Percentiles rank a stretch among this genome's conserved stretches.
phyloP scores from a whole-genome alignment of 2,888 invertebrate genomes.

The Dolichomitus sp. region DNA sequence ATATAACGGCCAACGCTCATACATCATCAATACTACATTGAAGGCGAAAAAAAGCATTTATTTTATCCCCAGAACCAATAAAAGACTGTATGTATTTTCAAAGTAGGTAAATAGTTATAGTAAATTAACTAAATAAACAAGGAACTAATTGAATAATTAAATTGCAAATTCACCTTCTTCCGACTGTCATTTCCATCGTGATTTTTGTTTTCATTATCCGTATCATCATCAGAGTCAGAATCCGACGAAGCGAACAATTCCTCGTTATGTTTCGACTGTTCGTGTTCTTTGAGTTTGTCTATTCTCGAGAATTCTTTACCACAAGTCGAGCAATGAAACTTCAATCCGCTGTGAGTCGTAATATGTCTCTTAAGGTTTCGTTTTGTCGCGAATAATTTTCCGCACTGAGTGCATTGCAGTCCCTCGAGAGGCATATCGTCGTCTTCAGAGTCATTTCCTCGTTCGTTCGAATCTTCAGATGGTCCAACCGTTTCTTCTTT shows the following conservation, averaged over 20 bases:
- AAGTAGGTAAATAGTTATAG: too few species aligned
- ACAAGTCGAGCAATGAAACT: slow-evolving; percentile 79
- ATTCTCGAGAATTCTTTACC: slow-evolving; percentile 81
- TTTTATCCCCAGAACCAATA: too few species aligned
- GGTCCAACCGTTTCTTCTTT: slow-evolving; percentile 43
- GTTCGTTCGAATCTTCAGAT: slow-evolving; percentile 53
- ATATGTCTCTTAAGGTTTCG: slow-evolving; percentile 82
- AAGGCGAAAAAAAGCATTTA: too few species aligned
- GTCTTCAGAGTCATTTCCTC: slow-evolving; percentile 70
- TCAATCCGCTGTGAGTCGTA: slow-evolving; percentile 81
- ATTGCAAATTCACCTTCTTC: slow-evolving; percentile 76
- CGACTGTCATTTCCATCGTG: slow-evolving; percentile 70
- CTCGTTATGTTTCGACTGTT: slow-evolving; percentile 81
- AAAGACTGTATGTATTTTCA: too few species aligned
- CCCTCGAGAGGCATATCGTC: slow-evolving; percentile 77
- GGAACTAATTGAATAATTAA: background rate
- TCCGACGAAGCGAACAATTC: slow-evolving; percentile 79
- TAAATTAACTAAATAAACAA: background rate
- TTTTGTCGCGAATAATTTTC: slow-evolving; percentile 81
- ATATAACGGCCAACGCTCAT: too few species aligned
- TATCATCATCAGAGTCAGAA: slow-evolving; percentile 77
- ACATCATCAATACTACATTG: too few species aligned
- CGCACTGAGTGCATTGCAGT: slow-evolving; percentile 82
- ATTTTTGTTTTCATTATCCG: slow-evolving; percentile 75
- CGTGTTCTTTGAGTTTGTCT: slow-evolving; percentile 82